Conservation (phyloP, 37 sponge, comb jelly and placozoan species). For the Geodia barretti region DNA sequence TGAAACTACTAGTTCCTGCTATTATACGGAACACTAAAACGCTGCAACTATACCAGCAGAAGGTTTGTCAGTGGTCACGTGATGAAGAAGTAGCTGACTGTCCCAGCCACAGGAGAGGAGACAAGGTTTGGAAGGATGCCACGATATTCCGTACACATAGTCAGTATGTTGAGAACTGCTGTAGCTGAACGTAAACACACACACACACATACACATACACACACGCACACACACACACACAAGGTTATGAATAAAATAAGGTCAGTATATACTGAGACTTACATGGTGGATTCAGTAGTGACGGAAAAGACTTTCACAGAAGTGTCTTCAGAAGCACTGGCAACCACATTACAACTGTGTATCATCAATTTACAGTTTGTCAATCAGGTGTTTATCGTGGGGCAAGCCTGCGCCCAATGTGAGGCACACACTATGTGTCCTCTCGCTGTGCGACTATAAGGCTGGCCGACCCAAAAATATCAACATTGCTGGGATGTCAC, state of each 20-base stretch:
- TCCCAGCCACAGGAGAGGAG: slow-evolving; percentile 84
- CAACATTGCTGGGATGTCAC: not conserved
- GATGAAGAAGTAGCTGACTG: slow-evolving; percentile 54
- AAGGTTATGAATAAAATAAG: too few relatives aligned
- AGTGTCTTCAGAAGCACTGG: slow-evolving; percentile 70
- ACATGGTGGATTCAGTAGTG: slow-evolving; percentile 19
- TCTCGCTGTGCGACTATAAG: too few relatives aligned
- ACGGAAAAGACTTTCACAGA: slow-evolving; percentile 31
- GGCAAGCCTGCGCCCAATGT: too few relatives aligned
- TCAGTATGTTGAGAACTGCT: slow-evolving; percentile 46
- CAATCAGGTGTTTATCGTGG: too few relatives aligned
- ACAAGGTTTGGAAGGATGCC: slow-evolving; percentile 43
- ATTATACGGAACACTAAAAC: too few relatives aligned
- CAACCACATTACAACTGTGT: slow-evolving; percentile 35
- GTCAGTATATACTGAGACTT: too few relatives aligned
- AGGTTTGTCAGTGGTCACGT: not conserved
- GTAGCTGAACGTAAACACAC: slow-evolving; percentile 10
- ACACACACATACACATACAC: not conserved
- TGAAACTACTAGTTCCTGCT: too few relatives aligned
- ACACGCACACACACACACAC: not conserved
- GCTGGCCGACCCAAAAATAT: not conserved
- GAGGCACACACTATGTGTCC: too few relatives aligned
- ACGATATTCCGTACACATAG: slow-evolving; percentile 71
- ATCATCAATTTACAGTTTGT: too few relatives aligned
- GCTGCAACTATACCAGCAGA: too few relatives aligned